phyloP scores from a whole-genome alignment of 2,797 vertebrate genomes.

The Lepidocolaptes lacrymiger region DNA sequence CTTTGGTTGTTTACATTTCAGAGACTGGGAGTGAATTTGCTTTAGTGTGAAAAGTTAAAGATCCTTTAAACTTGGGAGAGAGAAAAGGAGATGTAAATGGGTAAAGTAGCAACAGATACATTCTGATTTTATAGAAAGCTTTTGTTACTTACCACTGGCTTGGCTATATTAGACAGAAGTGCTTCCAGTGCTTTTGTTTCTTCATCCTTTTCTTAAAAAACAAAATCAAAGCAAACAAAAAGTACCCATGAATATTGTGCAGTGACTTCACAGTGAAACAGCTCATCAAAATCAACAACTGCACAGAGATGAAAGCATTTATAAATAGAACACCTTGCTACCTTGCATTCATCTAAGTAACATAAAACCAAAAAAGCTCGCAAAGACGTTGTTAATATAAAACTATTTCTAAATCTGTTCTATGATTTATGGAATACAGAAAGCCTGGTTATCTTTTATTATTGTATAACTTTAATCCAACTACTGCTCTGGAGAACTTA shows the following conservation, averaged over 20 bases:
- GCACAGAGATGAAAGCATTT: not conserved
- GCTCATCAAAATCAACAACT: not conserved
- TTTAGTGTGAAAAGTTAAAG: not conserved
- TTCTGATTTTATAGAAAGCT: not conserved
- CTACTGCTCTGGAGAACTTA: not conserved
- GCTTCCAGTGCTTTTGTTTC: slow-evolving; percentile 88
- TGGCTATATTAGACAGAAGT: slow-evolving; percentile 85
- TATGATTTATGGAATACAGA: not conserved
- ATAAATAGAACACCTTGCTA: not conserved
- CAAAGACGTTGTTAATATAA: not conserved
- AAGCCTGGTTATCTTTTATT: not conserved
- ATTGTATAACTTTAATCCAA: not conserved
- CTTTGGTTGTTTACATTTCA: not conserved
- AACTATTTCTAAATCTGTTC: not conserved
- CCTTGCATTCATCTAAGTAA: not conserved
- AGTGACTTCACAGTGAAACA: not conserved
- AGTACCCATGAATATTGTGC: slow-evolving; percentile 4
- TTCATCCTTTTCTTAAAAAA: slow-evolving; percentile 88
- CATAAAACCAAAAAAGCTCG: not conserved
- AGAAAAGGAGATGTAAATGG: not conserved
- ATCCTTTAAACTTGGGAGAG: not conserved
- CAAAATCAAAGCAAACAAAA: slow-evolving; percentile 35
- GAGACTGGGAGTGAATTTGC: not conserved
- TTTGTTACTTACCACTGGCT: slow-evolving; percentile 87
- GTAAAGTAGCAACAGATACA: not conserved